Evolutionary conservation across 2,797 vertebrate species (phyloP), one percentile per base, ranked within the genome.

Genomic region (Echiichthys vipera): DNA sequence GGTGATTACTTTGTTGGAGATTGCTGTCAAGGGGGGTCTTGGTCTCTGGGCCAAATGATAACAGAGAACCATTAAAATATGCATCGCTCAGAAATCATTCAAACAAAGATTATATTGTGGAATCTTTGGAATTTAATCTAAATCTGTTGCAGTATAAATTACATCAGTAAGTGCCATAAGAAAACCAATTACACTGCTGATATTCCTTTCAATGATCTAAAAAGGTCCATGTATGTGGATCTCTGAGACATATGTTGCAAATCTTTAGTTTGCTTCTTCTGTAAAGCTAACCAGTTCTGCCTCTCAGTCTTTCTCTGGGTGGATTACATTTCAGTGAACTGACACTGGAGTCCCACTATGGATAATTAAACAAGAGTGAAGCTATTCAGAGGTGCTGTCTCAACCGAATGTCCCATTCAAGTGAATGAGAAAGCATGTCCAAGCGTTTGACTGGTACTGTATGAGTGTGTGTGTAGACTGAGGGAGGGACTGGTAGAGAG

Each of bases 311-410:
- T 29, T 55, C 24, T 24, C n/a, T 53, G 22, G 49, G 20, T 49
- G 36, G 65, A 71, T 81, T 68, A 71, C 43, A 42, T 75, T 65
- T 73, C 88, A 79, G 69, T 63, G 63, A 75, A 46, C 76, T 65
- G 84, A 88, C 73, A 90, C 80, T 47, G 39, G 45, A 89, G 71
- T 75, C 83, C 62, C 81, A 77, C 49, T 76, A 83, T 93, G 74
- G 67, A 93, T 90, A 86, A 92, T 93, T 91, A 78, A 91, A 74
- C 75, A 69, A 49, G 43, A n/a, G 36, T 67, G 56, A 79, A 78
- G 53, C 39, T 53, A 36, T 46, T 77, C 59, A 71, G 27, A 51
- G 43, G 66, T 29, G 30, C 14, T 14, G 32, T 58, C 45, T 63
- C 64, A 65, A 65, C 34, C n/a, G n/a, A n/a, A n/a, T n/a, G n/a